Evolutionary conservation across 2,113 vertebrate species (phyloP).

Genomic region (Nanorana parkeri): DNA sequence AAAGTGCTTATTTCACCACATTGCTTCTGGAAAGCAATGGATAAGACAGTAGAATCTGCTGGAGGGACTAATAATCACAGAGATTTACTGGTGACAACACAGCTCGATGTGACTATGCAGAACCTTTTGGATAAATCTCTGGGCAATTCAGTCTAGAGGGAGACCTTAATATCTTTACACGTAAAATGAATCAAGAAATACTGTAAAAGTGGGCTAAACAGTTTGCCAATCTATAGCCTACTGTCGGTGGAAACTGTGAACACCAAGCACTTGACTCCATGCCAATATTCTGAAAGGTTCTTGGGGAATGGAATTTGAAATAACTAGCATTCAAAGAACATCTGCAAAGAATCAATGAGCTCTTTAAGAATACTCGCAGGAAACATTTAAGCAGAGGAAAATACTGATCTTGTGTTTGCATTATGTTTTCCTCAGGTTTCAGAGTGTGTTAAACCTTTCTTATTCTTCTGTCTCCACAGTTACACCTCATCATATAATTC

Average conservation of each 20-base stretch:
- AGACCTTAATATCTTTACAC: conserved; percentile 33
- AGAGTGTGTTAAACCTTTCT: background rate
- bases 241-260: conserved; percentile 47
- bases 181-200: conserved; percentile 26
- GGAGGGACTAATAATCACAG: conserved; percentile 17
- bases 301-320: conserved; percentile 52
- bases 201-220: conserved; percentile 14
- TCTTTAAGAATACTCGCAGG: conserved; percentile 52
- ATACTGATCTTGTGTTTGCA: conserved; percentile 40
- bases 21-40: conserved; percentile 27
- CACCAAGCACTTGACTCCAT: conserved; percentile 46
- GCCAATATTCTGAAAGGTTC: conserved; percentile 52
- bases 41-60: conserved; percentile 19
- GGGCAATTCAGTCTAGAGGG: background rate
- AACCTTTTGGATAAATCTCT: conserved; percentile 33
- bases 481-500: background rate
- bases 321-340: conserved; percentile 52
- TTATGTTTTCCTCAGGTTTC: conserved; percentile 32
- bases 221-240: conserved; percentile 43
- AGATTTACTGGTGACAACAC: conserved; percentile 13
- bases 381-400: conserved; percentile 42
- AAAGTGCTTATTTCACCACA: conserved; percentile 30
- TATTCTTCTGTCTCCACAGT: conserved; percentile 17
- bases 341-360: conserved; percentile 57
- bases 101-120: conserved; percentile 21